Evolutionary conservation across 2,113 vertebrate species (phyloP).

Genomic region (Asarcornis scutulata): DNA sequence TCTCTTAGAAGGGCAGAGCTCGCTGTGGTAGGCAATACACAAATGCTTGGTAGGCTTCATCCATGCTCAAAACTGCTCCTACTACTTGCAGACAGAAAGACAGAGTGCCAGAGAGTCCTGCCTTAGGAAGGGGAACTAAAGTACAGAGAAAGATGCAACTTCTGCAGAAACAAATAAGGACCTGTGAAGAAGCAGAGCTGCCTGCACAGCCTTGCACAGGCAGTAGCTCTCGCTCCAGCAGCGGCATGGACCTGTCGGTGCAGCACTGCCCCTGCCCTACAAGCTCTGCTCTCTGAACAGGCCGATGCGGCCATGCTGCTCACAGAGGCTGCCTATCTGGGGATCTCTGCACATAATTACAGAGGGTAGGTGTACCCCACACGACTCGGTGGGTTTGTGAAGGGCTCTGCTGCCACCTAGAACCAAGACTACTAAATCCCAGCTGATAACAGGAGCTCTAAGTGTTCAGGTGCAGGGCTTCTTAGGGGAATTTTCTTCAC

Average conservation of each 20-base stretch:
- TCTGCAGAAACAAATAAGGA: background rate
- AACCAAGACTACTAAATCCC: conserved; percentile 39
- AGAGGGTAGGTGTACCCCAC: background rate
- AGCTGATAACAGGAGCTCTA: background rate
- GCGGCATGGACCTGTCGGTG: background rate
- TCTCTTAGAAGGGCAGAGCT: background rate
- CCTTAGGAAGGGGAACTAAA: background rate
- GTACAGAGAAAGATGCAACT: background rate
- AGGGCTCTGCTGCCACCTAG: conserved; percentile 67
- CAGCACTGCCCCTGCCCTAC: background rate
- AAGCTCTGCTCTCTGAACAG: background rate
- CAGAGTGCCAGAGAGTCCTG: background rate
- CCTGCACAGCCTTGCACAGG: background rate
- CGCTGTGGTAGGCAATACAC: background rate
- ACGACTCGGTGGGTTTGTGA: background rate
- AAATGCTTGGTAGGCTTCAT: background rate
- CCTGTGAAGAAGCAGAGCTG: background rate
- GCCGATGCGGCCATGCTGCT: background rate
- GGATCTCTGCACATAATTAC: background rate
- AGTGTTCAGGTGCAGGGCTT: background rate
- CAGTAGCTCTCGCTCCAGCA: background rate
- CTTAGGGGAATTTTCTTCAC: background rate
- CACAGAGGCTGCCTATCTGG: background rate
- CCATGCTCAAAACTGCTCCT: background rate
- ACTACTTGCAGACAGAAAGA: background rate